A percentile compares a stretch with the other conserved stretches of the same genome.
These are phyloP conservation scores for Marisa cornuarietis DNA, from an alignment of 1,140 invertebrate species.

Conservation along the genomic window DNA sequence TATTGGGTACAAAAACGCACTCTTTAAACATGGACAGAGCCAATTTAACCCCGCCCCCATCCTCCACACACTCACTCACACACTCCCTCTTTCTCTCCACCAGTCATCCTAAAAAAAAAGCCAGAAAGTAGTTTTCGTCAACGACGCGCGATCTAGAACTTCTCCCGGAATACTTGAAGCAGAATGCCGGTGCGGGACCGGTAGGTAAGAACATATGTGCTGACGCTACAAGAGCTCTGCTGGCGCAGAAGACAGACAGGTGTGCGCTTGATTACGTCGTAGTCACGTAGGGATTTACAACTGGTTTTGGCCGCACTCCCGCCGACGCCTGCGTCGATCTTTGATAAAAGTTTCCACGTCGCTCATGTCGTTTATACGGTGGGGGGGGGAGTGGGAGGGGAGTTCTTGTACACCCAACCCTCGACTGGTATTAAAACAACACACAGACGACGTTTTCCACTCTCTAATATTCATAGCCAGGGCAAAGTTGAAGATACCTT, in stretches of 20 bases:
- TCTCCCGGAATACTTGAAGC: background rate
- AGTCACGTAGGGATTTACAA: background rate
- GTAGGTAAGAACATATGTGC: background rate
- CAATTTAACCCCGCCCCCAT: background rate
- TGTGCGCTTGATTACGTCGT: background rate
- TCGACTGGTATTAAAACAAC: too few species aligned
- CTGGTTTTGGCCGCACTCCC: background rate
- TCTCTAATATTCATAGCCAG: too few species aligned
- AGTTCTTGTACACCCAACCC: too few species aligned
- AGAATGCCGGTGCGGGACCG: background rate
- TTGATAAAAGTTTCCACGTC: background rate
- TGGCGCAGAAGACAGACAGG: background rate
- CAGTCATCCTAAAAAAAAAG: background rate
- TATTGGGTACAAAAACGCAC: too few species aligned
- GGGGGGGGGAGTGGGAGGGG: background rate
- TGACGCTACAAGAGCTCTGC: background rate
- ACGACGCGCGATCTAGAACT: background rate
- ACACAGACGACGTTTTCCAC: too few species aligned
- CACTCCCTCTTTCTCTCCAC: background rate
- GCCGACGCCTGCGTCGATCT: background rate
- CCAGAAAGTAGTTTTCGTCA: background rate
- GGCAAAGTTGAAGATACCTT: too few species aligned
- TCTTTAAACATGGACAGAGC: too few species aligned
- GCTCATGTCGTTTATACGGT: background rate
- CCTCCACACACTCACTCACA: conserved; percentile 3